phyloP scores from a whole-genome alignment of 2,888 invertebrate species.

The Trachelus stipa region DNA sequence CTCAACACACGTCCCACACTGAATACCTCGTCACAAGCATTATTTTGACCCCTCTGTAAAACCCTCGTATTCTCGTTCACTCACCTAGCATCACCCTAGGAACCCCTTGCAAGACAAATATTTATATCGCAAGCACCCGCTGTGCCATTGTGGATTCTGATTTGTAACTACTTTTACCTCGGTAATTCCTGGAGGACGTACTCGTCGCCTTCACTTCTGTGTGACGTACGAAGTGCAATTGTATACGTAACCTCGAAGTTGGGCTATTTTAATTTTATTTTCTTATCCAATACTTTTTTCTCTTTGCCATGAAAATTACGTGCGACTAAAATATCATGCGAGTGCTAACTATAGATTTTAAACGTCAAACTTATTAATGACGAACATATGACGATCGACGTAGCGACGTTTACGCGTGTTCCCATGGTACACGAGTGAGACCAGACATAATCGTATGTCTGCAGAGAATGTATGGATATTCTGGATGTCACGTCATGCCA shows the following conservation, averaged over 20 bases:
- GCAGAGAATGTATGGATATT: conserved; percentile 21
- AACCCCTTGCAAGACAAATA: conserved; percentile 54
- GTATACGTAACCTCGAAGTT: neutral
- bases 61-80: conserved; percentile 9
- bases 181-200: conserved; percentile 12
- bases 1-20: neutral
- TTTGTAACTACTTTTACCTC: conserved; percentile 21
- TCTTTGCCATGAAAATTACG: neutral
- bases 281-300: neutral
- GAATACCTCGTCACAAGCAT: conserved; percentile 13
- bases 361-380: conserved; percentile 26
- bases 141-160: conserved; percentile 48
- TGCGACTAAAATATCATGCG: neutral
- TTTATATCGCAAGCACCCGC: conserved; percentile 59
- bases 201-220: neutral
- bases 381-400: conserved; percentile 29
- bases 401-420: conserved; percentile 26
- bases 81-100: conserved; percentile 17
- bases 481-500: conserved; percentile 30
- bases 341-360: neutral
- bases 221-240: neutral
- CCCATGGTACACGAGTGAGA: conserved; percentile 37
- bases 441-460: conserved; percentile 1
- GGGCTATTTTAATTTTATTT: neutral
- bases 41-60: conserved; percentile 16